Evolutionary conservation across 2,888 invertebrate genomes (phyloP), one percentile per base, ranked within the genome.

Genomic region (Adelphocoris suturalis): DNA sequence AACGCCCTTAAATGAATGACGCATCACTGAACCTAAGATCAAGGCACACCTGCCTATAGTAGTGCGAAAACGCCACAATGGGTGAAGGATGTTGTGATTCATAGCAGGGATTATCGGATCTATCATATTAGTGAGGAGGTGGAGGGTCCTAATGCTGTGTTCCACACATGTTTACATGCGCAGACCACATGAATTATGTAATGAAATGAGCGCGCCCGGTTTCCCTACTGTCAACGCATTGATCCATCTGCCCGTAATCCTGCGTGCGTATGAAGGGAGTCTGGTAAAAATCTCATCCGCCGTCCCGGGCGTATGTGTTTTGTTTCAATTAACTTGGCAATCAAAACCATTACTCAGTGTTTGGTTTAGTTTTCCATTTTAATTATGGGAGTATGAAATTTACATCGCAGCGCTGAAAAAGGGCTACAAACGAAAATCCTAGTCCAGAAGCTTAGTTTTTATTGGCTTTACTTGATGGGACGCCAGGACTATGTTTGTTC

Each of bases 211-310:
- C 28, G 55, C 28, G 27, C n/a, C 84, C 28, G 16, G 52, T 52
- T 57, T 27, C 23, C 55, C 84, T 84, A 19, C 84, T 84, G 84
- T 57, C 84, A 23, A 57, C 57, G 52, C 23, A 61, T 55, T 57
- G 55, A 84, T 84, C 84, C 84, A 84, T 84, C 84, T 84, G 84
- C 27, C 57, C 84, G 55, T 84, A 84, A 84, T 84, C 84, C 81
- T 0, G 47, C n/a, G 46, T 84, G 52, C 28, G 14, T 28, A 2
- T 13, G n/a, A 19, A 27, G 78, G 28, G 78, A n/a, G 27, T 27
- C 75, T 27, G 27, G 57, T 57, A 84, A 16, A 84, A 84, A 84
- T 52, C 16, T 57, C 84, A 23, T 52, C 84, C 28, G 11, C 46
- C 12, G 14, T 37, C 82, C 47, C n/a, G 16, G 52, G 7, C 84